phyloP scores from a whole-genome alignment of 2,797 vertebrate species.

The Tokudaia muenninki region DNA sequence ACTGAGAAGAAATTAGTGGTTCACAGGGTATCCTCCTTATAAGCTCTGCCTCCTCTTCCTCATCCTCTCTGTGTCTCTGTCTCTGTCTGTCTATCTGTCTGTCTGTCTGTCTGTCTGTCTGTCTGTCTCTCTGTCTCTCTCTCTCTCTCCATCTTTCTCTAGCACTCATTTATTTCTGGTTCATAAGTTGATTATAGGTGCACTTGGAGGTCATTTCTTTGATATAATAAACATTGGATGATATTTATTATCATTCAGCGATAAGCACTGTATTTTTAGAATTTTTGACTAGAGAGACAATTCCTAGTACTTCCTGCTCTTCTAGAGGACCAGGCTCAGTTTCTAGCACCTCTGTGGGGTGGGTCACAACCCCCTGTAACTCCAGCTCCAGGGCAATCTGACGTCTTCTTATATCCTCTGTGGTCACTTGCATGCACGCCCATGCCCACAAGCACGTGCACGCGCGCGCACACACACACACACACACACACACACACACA shows the following conservation, averaged over 20 bases:
- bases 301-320: not conserved
- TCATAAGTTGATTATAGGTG: not conserved
- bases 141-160: too few species aligned
- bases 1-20: not conserved
- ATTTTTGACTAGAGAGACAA: not conserved
- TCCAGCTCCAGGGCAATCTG: not conserved
- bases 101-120: too few species aligned
- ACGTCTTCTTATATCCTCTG: not conserved
- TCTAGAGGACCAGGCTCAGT: not conserved
- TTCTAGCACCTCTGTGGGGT: too few species aligned
- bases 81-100: too few species aligned
- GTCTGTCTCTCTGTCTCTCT: not conserved
- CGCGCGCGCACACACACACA: not conserved
- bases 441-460: too few species aligned
- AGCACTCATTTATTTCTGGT: not conserved
- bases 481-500: not conserved
- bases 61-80: too few species aligned
- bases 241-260: not conserved
- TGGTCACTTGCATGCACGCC: not conserved
- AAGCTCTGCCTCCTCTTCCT: not conserved
- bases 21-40: not conserved
- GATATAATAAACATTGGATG: not conserved
- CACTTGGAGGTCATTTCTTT: not conserved
- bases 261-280: not conserved
- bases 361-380: not conserved